A percentile compares a stretch with the other conserved stretches of the same genome.
phyloP scores from a whole-genome alignment of 1,140 invertebrate species.

The Charaxes varanes region DNA sequence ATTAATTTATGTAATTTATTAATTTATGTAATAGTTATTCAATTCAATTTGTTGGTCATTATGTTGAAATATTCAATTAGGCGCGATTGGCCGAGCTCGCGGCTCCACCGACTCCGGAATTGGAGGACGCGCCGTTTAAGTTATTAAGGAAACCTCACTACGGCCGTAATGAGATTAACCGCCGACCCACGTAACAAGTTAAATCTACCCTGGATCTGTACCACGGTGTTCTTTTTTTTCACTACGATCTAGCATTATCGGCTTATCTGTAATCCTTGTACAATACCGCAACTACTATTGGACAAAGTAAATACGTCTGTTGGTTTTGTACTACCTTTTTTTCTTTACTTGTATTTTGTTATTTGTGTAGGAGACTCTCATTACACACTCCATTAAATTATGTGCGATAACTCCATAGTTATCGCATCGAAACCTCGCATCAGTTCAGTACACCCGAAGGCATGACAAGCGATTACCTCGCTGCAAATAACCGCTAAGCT shows the following conservation, averaged over 20 bases:
- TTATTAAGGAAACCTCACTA: conserved; percentile 60
- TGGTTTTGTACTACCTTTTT: no score
- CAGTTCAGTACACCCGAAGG: no score
- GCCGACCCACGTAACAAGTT: conserved; percentile 29
- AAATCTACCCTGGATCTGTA: conserved; percentile 26
- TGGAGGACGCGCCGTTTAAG: conserved; percentile 43
- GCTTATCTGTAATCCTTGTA: conserved; percentile 19
- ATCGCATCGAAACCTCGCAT: no score
- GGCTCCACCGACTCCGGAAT: conserved; percentile 35
- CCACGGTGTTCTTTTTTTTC: conserved; percentile 16
- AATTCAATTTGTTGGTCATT: conserved; percentile 11
- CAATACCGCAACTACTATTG: no score
- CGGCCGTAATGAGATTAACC: conserved; percentile 55
- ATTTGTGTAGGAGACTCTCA: no score
- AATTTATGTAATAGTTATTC: conserved; percentile 3
- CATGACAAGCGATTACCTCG: no score
- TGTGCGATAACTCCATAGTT: no score
- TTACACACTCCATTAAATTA: no score
- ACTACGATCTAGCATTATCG: conserved; percentile 15
- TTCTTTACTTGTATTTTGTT: no score
- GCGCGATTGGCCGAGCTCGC: no score
- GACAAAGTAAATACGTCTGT: no score
- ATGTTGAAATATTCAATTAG: conserved; percentile 17
- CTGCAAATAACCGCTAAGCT: no score
- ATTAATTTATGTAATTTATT: conserved; percentile 2